phyloP scores from a whole-genome alignment of 2,888 invertebrate genomes.

The Melieria picta region DNA sequence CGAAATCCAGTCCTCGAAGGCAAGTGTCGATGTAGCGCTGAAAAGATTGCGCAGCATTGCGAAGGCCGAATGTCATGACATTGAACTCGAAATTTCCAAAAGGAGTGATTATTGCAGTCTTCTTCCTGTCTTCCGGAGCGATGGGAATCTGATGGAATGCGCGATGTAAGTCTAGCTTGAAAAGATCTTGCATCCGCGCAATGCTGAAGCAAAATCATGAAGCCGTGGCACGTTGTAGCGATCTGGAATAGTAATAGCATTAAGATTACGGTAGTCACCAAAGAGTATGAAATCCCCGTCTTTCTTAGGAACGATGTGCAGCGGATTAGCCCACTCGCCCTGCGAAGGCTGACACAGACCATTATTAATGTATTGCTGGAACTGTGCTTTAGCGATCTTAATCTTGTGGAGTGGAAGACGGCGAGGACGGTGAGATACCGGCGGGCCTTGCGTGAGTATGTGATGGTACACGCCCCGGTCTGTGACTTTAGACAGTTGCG shows the following conservation, averaged over 20 bases:
- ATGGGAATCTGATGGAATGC: slow-evolving; percentile 31
- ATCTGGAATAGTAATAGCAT: slow-evolving; percentile 8
- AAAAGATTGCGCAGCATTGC: slow-evolving; percentile 14
- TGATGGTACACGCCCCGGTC: neutral
- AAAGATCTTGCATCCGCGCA: slow-evolving; percentile 1
- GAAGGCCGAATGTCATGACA: slow-evolving; percentile 31
- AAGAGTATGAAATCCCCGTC: slow-evolving; percentile 13
- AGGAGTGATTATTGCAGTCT: slow-evolving; percentile 31
- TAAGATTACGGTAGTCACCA: slow-evolving; percentile 13
- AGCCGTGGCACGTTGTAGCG: slow-evolving; percentile 23
- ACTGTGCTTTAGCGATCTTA: slow-evolving; percentile 3
- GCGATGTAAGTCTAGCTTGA: slow-evolving; percentile 31
- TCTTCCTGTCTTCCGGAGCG: slow-evolving; percentile 22
- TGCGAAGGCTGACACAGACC: slow-evolving; percentile 8
- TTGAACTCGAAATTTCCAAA: slow-evolving; percentile 17
- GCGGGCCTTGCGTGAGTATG: slow-evolving; percentile 14
- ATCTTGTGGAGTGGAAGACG: slow-evolving; percentile 11
- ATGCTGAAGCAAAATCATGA: slow-evolving; percentile 14
- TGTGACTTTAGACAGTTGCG: neutral
- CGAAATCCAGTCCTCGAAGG: slow-evolving; percentile 14
- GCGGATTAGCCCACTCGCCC: slow-evolving; percentile 16
- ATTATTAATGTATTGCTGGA: slow-evolving; percentile 2
- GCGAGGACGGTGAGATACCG: neutral
- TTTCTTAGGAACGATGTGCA: slow-evolving; percentile 17
- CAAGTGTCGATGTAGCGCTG: neutral